phyloP scores from a whole-genome alignment of 2,113 vertebrate genomes.

The Clarias gariepinus region DNA sequence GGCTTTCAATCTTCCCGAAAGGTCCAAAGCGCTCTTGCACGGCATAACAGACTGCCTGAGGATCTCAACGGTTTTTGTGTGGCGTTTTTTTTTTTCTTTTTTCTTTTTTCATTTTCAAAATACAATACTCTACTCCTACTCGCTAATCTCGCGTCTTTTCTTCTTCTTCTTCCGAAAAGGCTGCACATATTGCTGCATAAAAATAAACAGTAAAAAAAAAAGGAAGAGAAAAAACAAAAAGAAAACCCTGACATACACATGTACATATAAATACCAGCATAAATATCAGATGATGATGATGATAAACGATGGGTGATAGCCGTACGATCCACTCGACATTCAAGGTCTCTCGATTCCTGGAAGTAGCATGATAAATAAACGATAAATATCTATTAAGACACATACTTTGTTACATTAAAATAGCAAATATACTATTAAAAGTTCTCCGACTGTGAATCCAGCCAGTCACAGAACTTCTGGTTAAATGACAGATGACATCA shows the following conservation, averaged over 20 bases:
- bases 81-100: conserved; percentile 11
- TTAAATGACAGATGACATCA: conserved; percentile 52
- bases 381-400: conserved; percentile 69
- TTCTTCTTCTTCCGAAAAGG: conserved; percentile 34
- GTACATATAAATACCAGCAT: conserved; percentile 52
- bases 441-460: conserved; percentile 47
- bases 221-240: neutral
- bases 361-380: conserved; percentile 49
- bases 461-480: conserved; percentile 40
- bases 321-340: conserved; percentile 51
- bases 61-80: conserved; percentile 47
- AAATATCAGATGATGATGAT: conserved; percentile 47
- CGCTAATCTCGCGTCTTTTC: conserved; percentile 41
- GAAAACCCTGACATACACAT: conserved; percentile 27
- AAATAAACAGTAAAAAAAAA: neutral
- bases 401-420: conserved; percentile 54
- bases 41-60: conserved; percentile 49
- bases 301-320: conserved; percentile 45
- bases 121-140: neutral
- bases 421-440: conserved; percentile 55
- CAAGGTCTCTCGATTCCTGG: conserved; percentile 28
- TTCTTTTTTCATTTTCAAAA: conserved; percentile 14
- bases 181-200: conserved; percentile 53
- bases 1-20: conserved; percentile 51
- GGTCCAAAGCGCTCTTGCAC: conserved; percentile 13